These are phyloP conservation scores for Phyllopteryx taeniolatus DNA, from an alignment of 2,113 vertebrate species.

Conservation along the genomic window DNA sequence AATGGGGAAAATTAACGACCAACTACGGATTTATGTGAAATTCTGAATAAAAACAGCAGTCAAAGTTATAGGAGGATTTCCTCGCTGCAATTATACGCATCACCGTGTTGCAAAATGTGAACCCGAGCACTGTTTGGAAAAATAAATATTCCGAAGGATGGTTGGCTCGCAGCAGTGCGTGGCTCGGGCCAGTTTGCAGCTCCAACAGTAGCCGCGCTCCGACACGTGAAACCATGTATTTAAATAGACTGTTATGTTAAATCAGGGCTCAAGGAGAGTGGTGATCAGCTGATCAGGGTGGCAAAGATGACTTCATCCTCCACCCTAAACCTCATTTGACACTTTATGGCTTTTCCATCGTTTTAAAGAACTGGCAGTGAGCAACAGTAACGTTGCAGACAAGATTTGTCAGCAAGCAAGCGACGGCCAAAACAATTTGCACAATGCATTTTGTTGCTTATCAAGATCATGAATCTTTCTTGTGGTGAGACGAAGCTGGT, in stretches of 20 bases:
- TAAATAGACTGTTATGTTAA: conserved; percentile 31
- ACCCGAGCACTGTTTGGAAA: not conserved
- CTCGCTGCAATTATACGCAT: no score
- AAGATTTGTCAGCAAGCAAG: not conserved
- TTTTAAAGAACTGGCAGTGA: not conserved
- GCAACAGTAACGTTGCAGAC: not conserved
- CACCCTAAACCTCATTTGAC: not conserved
- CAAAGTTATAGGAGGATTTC: no score
- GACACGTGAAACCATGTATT: conserved; percentile 13
- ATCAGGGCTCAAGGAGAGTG: not conserved
- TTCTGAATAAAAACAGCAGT: no score
- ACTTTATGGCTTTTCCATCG: not conserved
- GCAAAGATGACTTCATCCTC: conserved; percentile 12
- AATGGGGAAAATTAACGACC: no score
- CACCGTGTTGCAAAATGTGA: no score
- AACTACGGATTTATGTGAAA: no score
- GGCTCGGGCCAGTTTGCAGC: not conserved
- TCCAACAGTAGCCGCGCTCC: conserved; percentile 7
- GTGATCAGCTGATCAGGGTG: conserved; percentile 28
- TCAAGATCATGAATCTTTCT: not conserved
- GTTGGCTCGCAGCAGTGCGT: not conserved
- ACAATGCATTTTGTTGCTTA: not conserved
- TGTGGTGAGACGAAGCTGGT: not conserved
- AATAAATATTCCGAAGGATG: not conserved
- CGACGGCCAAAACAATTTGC: not conserved